These are phyloP conservation scores for Poeciliopsis retropinna DNA, from an alignment of 2,113 vertebrate genomes.

Conservation along the genomic window DNA sequence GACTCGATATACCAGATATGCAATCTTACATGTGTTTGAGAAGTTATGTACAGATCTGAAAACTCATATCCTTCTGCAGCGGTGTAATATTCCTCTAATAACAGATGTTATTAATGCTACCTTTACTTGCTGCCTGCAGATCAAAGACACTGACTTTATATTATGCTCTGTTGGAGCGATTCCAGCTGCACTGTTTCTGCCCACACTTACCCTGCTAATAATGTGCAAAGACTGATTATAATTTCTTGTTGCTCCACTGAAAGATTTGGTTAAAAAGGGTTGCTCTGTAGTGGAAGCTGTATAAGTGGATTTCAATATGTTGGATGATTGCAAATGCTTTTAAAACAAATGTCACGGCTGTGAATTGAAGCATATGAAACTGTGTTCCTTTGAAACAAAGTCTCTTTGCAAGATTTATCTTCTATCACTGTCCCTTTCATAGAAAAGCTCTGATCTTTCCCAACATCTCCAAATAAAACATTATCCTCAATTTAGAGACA, in stretches of 20 bases:
- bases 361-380: neutral
- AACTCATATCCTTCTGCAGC: slow-evolving; percentile 39
- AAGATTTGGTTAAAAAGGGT: slow-evolving; percentile 20
- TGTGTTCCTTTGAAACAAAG: neutral
- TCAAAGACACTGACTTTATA: slow-evolving; percentile 59
- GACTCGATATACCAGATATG: slow-evolving; percentile 30
- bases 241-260: slow-evolving; percentile 29
- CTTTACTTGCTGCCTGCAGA: slow-evolving; percentile 44
- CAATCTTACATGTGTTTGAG: slow-evolving; percentile 47
- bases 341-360: slow-evolving; percentile 13
- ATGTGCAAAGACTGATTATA: slow-evolving; percentile 24
- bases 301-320: slow-evolving; percentile 2
- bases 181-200: slow-evolving; percentile 47
- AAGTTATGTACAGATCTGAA: slow-evolving; percentile 54
- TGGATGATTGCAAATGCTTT: slow-evolving; percentile 1
- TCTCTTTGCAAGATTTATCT: neutral
- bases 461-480: neutral
- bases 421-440: neutral
- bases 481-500: neutral
- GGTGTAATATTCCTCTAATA: slow-evolving; percentile 63
- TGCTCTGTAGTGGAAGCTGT: neutral
- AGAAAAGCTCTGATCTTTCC: neutral
- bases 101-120: slow-evolving; percentile 50
- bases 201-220: slow-evolving; percentile 21
- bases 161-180: slow-evolving; percentile 12